phyloP scores from a whole-genome alignment of 2,888 invertebrate species.

The Ligdia adustata region DNA sequence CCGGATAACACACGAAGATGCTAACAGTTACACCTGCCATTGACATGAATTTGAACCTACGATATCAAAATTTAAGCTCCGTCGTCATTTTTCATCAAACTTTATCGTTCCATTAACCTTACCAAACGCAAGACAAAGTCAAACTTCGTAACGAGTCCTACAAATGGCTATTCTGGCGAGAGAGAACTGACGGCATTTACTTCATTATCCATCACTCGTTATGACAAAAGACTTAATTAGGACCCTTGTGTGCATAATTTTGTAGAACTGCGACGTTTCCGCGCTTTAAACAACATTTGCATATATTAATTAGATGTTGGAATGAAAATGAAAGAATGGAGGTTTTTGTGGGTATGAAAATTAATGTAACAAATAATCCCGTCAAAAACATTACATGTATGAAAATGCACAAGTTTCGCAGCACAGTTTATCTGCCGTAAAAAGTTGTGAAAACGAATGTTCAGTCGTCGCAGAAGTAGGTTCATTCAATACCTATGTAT shows the following conservation, averaged over 20 bases:
- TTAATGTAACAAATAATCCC: background rate
- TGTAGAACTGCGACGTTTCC: constrained; percentile 21
- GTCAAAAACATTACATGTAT: too few relatives aligned
- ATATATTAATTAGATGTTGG: constrained; percentile 31
- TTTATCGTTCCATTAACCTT: too few relatives aligned
- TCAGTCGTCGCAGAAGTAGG: too few relatives aligned
- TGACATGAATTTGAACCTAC: too few relatives aligned
- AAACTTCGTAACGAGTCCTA: constrained; percentile 7
- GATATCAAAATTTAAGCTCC: too few relatives aligned
- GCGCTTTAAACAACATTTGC: constrained; percentile 28
- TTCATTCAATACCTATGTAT: too few relatives aligned
- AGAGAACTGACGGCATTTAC: constrained; percentile 12
- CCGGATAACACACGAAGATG: too few relatives aligned
- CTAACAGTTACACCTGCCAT: too few relatives aligned
- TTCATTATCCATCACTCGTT: constrained; percentile 32
- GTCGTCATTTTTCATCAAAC: too few relatives aligned
- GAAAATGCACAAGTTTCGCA: too few relatives aligned
- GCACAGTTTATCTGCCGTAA: too few relatives aligned
- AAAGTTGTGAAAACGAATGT: too few relatives aligned
- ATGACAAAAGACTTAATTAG: constrained; percentile 35
- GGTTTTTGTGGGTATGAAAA: constrained; percentile 2
- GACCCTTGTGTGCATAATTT: constrained; percentile 30
- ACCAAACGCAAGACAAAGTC: constrained; percentile 2
- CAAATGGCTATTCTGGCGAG: constrained; percentile 2
- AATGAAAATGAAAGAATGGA: constrained; percentile 15